Evolutionary conservation across 2,888 invertebrate genomes (phyloP), one percentile per base, ranked within the genome.

Genomic region (Hydropsyche betteni): DNA sequence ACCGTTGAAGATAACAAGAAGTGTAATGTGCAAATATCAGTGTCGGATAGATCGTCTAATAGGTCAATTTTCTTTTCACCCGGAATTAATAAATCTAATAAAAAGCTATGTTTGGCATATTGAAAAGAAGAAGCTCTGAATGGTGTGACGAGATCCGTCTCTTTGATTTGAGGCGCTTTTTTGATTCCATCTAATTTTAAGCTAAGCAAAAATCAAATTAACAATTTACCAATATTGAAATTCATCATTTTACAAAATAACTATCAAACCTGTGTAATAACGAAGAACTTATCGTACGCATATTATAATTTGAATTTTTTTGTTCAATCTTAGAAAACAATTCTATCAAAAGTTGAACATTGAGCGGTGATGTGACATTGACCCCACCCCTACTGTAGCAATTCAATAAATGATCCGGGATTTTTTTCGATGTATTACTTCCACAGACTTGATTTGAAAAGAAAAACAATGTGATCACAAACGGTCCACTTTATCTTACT

Each of bases 161-260:
- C 87, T 16, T 74, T 61, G 8, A 85, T 81, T 77, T 84, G 84
- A 12, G 85, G 83, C 0, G 88, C 85, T 80, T 86, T 85, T 81
- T 89, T 87, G 73, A 91, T 86, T 12, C 91, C 91, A 83, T 91
- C 91, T 69, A 90, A 84, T 24, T 90, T 87, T 52, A 90, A 83
- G 80, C 91, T 91, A 83, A 79, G 85, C 83, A 73, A 53, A 8
- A 71, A 34, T 36, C 33, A 76, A 77, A 44, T 38, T 36, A 38
- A 14, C 1, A 68, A 68, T 2, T 8, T 4, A 75, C 34, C 8
- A 24, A 8, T n/a, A 78, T 75, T 69, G 44, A 8, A 44, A 24
- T 2, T 24, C 2, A 24, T 24, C 24, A 24, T 24, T 24, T 24
- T 24, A 24, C 24, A 24, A 24, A 44, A 4, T 12, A 55, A 10